A percentile compares a stretch with the other conserved stretches of the same genome.
These are phyloP conservation scores for Ptyas mucosa DNA, from an alignment of 2,113 vertebrate genomes.

Conservation along the genomic window DNA sequence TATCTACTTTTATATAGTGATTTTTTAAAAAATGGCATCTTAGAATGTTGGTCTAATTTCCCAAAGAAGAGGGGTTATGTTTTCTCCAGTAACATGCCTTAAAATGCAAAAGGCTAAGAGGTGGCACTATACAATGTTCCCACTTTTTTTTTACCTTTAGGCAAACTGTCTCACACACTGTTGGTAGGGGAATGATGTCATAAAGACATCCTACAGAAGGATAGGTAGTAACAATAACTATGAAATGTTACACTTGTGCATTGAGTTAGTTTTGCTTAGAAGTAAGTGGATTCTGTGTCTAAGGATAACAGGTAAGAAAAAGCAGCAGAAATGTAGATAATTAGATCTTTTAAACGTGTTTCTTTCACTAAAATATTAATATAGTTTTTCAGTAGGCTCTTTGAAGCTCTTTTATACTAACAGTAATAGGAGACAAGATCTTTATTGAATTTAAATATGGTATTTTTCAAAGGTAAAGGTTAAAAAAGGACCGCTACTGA, in stretches of 20 bases:
- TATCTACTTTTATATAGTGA: neutral
- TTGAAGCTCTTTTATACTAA: neutral
- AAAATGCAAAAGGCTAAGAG: neutral
- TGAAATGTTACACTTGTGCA: neutral
- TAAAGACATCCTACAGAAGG: neutral
- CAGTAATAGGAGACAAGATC: neutral
- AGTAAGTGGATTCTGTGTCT: constrained; percentile 1
- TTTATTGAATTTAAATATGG: neutral
- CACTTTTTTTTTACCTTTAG: neutral
- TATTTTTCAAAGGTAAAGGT: neutral
- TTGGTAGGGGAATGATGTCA: neutral
- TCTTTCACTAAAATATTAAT: constrained; percentile 1
- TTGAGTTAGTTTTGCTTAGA: constrained; percentile 26
- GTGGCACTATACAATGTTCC: neutral
- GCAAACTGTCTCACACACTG: neutral
- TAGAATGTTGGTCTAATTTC: neutral
- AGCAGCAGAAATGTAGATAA: neutral
- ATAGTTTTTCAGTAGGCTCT: neutral
- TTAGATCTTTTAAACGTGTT: neutral
- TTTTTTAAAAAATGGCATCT: neutral
- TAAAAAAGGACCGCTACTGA: neutral
- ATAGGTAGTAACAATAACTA: neutral
- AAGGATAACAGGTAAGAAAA: constrained; percentile 22
- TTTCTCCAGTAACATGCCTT: neutral
- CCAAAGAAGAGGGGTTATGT: neutral